Percentiles rank a stretch among this genome's conserved stretches.
Evolutionary conservation across 2,888 invertebrate species (phyloP).

Genomic region (Heterodera filipjevi): DNA sequence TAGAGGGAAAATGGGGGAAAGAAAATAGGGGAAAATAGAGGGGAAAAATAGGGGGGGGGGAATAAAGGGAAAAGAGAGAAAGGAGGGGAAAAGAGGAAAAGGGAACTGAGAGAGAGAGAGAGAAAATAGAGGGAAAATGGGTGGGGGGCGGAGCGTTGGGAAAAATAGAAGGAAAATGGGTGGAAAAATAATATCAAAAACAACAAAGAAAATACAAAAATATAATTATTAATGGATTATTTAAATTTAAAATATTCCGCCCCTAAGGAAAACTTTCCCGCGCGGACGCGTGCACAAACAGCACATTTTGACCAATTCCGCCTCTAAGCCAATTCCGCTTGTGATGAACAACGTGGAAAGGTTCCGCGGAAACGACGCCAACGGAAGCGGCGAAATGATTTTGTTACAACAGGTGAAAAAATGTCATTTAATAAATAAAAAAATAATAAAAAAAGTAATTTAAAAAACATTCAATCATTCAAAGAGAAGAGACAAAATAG

Average conservation of each 20-base stretch:
- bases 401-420: neutral
- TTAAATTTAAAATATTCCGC: neutral
- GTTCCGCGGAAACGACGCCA: neutral
- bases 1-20: neutral
- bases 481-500: too few species aligned
- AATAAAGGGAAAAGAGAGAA: too few species aligned
- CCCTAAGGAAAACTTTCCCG: constrained; percentile 25
- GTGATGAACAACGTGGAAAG: constrained; percentile 28
- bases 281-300: constrained; percentile 31
- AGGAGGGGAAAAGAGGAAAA: neutral
- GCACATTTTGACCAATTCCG: neutral
- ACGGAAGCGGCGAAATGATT: neutral
- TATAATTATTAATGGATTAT: neutral
- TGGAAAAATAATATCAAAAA: neutral
- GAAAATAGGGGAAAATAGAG: neutral
- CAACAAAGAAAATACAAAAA: neutral
- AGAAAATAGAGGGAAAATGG: neutral
- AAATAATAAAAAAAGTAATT: too few species aligned
- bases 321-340: neutral
- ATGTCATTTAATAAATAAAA: too few species aligned
- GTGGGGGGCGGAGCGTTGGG: too few species aligned
- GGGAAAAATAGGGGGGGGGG: too few species aligned
- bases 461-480: too few species aligned
- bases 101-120: too few species aligned
- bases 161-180: neutral